Evolutionary conservation across 92 coral and sea anemone genomes (phyloP), one percentile per base, ranked within the genome.

Genomic region (Isaurus tuberculatus): DNA sequence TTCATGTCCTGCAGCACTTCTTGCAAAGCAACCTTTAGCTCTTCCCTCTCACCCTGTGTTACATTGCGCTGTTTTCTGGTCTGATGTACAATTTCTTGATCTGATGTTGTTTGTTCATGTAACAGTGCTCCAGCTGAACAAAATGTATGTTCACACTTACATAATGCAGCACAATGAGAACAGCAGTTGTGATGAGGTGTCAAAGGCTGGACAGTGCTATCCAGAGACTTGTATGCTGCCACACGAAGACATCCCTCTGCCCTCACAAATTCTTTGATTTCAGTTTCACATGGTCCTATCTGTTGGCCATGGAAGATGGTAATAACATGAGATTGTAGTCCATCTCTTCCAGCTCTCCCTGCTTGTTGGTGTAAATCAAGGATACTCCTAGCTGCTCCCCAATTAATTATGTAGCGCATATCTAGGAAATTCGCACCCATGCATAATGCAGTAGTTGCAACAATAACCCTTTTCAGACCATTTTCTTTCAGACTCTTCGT

Each of bases 291-390:
- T 28, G 77, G 93, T 11, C 72, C 86, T 40, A 48, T 73, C 34
- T 92, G 91, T 25, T 87, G 91, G 2, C 96, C 93, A 87, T 92
- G 90, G 65, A 87, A 90, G 11, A 92, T 9, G 0, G 72, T 37
- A 6, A 89, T 3, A 19, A 92, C 79, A 70, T 90, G 91, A 16
- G 75, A 34, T n/a, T 20, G 33, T 15, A 20, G 2, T 1, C 84
- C 84, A 63, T 80, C 84, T 64, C 61, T 37, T 6, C 84, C 84
- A 14, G 73, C 84, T 8, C 73, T 36, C 13, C 73, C 84, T 2
- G 64, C 74, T 65, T 80, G 27, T 40, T 80, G 84, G 27, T 64
- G 70, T 8, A 26, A 34, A 22, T 80, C 84, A 17, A 79, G 26
- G 13, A 79, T 61, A 11, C 40, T 37, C 34, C 84, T 63, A 2